Percentiles rank a stretch among this genome's conserved stretches.
Conservation (phyloP, 2,888 invertebrate species). For the Notodonta dromedarius region DNA sequence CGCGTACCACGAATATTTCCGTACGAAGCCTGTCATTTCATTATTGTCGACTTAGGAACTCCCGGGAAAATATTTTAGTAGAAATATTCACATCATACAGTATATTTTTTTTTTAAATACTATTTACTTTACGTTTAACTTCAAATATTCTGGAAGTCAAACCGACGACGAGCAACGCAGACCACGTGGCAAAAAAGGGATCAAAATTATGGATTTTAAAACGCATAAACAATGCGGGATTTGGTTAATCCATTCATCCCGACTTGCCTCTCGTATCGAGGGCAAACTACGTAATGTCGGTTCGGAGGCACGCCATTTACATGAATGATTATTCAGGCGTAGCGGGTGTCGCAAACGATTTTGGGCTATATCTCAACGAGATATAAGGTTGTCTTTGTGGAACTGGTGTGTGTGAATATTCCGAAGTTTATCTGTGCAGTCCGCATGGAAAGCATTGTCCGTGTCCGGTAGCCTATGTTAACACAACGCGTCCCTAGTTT, state of each 20-base stretch:
- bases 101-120: conserved; percentile 12
- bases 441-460: conserved; percentile 67
- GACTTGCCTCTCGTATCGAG: conserved; percentile 60
- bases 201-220: conserved; percentile 42
- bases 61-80: conserved; percentile 33
- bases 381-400: conserved; percentile 47
- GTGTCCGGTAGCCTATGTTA: conserved; percentile 61
- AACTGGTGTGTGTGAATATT: conserved; percentile 41
- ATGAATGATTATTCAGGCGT: conserved; percentile 73
- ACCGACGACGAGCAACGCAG: background rate
- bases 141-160: conserved; percentile 7
- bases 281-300: conserved; percentile 71
- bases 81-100: conserved; percentile 17
- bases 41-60: conserved; percentile 34
- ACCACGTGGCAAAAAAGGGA: conserved; percentile 4
- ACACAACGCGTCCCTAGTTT: conserved; percentile 49
- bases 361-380: conserved; percentile 37
- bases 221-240: conserved; percentile 57
- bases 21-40: conserved; percentile 42
- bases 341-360: conserved; percentile 39
- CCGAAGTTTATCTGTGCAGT: conserved; percentile 65
- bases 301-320: conserved; percentile 73
- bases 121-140: background rate
- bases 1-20: conserved; percentile 41
- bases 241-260: conserved; percentile 66